Percentiles rank a stretch among this genome's conserved stretches.
Conservation (phyloP, 2,113 vertebrate genomes). For the Marcusenius ussheri region DNA sequence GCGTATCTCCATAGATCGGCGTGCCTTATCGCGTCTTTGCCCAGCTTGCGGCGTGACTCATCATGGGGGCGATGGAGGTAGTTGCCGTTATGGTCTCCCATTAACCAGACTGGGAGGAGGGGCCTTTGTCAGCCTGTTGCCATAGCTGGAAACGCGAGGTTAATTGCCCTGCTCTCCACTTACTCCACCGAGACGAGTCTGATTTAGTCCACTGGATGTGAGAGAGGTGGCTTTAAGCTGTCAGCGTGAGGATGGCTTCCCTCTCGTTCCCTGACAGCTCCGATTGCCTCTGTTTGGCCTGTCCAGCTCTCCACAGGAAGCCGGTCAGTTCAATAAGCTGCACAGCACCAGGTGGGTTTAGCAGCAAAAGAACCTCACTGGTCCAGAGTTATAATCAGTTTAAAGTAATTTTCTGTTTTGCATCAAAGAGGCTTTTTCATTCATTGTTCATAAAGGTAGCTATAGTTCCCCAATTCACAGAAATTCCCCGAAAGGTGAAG, state of each 20-base stretch:
- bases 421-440: neutral
- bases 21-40: neutral
- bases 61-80: neutral
- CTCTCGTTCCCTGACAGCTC: neutral
- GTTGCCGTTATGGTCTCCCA: neutral
- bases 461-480: neutral
- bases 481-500: neutral
- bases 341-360: neutral
- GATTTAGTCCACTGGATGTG: neutral
- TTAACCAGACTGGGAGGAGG: neutral
- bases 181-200: neutral
- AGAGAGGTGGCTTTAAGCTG: neutral
- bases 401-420: neutral
- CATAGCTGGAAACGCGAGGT: neutral
- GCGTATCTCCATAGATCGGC: neutral
- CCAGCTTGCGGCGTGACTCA: neutral
- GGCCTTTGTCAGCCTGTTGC: neutral
- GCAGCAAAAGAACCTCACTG: neutral
- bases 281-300: neutral
- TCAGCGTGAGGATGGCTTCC: neutral
- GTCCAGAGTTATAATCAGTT: neutral
- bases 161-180: constrained; percentile 2
- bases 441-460: neutral
- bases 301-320: neutral
- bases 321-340: neutral